A percentile compares a stretch with the other conserved stretches of the same genome.
Conservation (phyloP, 1,140 invertebrate species). For the Marisa cornuarietis region DNA sequence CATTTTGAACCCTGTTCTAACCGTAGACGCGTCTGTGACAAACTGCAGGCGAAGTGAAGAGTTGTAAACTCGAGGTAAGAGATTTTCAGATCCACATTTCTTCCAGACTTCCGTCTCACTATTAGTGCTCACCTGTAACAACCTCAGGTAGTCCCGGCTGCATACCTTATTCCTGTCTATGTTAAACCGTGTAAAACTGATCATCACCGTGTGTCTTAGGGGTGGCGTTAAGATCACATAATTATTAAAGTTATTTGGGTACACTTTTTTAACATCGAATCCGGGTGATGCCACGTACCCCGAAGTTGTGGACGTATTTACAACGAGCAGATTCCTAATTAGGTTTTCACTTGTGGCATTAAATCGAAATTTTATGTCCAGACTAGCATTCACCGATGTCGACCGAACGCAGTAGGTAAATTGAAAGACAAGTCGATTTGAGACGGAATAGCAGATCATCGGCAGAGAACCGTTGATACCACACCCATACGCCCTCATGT, state of each 20-base stretch:
- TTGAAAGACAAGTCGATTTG: no score
- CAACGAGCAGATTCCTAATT: neutral
- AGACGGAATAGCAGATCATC: no score
- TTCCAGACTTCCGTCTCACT: neutral
- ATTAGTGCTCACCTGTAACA: neutral
- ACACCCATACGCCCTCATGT: no score
- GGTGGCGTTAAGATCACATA: neutral
- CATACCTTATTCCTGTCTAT: neutral
- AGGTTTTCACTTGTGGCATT: no score
- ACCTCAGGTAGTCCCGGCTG: neutral
- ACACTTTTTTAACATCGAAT: neutral
- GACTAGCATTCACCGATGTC: no score
- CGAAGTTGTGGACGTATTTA: constrained; percentile 5
- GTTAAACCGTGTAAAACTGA: constrained; percentile 12
- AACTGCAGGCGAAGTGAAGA: neutral
- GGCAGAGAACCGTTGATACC: no score
- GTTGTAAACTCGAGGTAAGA: neutral
- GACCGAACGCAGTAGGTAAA: no score
- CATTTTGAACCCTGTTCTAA: constrained; percentile 17
- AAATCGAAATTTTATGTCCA: no score
- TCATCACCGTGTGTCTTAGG: neutral
- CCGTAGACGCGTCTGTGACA: neutral
- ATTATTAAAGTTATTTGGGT: neutral
- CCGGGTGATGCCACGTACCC: constrained; percentile 15
- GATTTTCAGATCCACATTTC: neutral